A percentile compares a stretch with the other conserved stretches of the same genome.
These are phyloP conservation scores for Sitodiplosis mosellana DNA, from an alignment of 1,140 invertebrate genomes.

Conservation along the genomic window DNA sequence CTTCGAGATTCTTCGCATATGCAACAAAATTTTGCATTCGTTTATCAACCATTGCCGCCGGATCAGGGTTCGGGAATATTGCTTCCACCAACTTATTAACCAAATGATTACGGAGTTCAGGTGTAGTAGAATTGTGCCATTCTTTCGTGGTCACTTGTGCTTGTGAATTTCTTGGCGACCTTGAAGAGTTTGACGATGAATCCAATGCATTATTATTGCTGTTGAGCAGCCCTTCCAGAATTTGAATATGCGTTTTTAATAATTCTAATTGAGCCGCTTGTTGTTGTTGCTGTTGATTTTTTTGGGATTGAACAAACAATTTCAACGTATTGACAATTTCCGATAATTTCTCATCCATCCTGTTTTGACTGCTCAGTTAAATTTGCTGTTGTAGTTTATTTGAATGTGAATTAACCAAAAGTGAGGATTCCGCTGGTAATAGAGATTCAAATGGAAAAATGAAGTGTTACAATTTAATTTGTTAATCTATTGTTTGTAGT, in stretches of 20 bases:
- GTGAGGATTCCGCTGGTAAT: no score
- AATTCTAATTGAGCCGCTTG: conserved; percentile 20
- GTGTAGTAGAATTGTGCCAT: conserved; percentile 93
- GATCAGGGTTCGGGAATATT: conserved; percentile 94
- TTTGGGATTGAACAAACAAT: conserved; percentile 17
- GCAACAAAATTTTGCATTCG: conserved; percentile 94
- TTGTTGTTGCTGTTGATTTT: conserved; percentile 25
- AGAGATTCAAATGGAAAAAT: no score
- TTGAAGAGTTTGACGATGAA: neutral
- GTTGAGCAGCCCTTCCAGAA: conserved; percentile 22
- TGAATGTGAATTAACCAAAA: no score
- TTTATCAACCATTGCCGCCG: conserved; percentile 79
- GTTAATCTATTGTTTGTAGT: no score
- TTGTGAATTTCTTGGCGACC: conserved; percentile 35
- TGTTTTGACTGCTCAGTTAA: no score
- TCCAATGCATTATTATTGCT: conserved; percentile 20
- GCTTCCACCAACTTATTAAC: conserved; percentile 98
- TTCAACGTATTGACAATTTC: no score
- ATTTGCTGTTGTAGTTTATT: no score
- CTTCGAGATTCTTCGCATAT: conserved; percentile 97
- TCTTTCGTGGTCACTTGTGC: conserved; percentile 77
- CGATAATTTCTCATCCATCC: no score
- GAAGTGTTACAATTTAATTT: no score
- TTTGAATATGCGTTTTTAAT: conserved; percentile 19
- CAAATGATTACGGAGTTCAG: conserved; percentile 93